Conservation (phyloP, 2,888 invertebrate species). For the Ichneumon xanthorius region DNA sequence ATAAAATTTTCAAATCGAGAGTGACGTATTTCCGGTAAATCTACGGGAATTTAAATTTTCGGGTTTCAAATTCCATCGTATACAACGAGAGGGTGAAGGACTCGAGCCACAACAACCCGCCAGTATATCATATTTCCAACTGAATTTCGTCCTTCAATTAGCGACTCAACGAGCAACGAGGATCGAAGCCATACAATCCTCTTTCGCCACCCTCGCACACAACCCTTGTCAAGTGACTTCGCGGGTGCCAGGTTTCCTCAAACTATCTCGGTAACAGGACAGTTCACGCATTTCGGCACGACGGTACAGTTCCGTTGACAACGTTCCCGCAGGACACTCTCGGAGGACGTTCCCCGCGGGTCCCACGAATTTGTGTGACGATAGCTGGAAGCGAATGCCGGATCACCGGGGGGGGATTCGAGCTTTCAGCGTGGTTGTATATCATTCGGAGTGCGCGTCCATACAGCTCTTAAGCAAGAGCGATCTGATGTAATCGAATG, state of each 20-base stretch:
- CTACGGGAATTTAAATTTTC: no score
- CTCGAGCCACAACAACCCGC: neutral
- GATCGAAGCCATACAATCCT: constrained; percentile 54
- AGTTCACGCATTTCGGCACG: constrained; percentile 32
- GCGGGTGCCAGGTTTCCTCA: constrained; percentile 58
- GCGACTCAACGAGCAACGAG: constrained; percentile 72
- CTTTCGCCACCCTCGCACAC: constrained; percentile 20
- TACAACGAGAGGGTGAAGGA: no score
- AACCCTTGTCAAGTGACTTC: constrained; percentile 65
- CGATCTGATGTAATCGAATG: neutral
- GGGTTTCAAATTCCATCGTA: no score
- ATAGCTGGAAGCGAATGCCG: constrained; percentile 34
- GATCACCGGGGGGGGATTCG: constrained; percentile 10
- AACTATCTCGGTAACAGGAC: constrained; percentile 62
- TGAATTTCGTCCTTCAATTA: constrained; percentile 80
- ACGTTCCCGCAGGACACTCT: constrained; percentile 52
- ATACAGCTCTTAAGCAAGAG: neutral
- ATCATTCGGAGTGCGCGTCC: neutral
- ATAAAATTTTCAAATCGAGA: no score
- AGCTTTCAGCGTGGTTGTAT: constrained; percentile 21
- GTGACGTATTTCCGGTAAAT: no score
- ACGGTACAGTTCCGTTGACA: neutral
- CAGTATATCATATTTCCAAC: constrained; percentile 76
- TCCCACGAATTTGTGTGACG: constrained; percentile 51
- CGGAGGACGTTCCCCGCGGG: constrained; percentile 42